These are phyloP conservation scores for Cyphomyrus plagiostoma DNA, from an alignment of 2,113 vertebrate species.

Conservation along the genomic window DNA sequence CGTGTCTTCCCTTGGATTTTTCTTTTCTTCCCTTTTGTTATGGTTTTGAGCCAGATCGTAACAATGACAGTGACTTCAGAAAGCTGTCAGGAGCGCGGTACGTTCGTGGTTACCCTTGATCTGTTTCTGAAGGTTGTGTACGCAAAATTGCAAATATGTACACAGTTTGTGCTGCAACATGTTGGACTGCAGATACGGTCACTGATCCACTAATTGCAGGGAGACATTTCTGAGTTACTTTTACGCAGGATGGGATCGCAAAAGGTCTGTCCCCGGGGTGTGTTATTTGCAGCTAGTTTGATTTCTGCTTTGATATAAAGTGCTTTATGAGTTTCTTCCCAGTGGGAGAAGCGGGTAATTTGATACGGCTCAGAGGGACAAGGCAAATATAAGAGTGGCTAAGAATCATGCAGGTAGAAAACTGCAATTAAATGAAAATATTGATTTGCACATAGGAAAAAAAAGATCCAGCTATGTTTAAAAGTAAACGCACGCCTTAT, in stretches of 20 bases:
- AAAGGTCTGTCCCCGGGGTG: not conserved
- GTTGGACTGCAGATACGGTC: not conserved
- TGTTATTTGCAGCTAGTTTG: conserved; percentile 5
- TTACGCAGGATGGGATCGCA: not conserved
- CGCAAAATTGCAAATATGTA: not conserved
- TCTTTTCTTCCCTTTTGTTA: too few species aligned
- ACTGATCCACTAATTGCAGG: not conserved
- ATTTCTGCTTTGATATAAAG: conserved; percentile 12
- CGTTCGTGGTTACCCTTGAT: not conserved
- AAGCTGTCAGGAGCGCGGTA: not conserved
- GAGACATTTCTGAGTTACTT: not conserved
- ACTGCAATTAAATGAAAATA: conserved; percentile 6
- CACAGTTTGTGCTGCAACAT: not conserved
- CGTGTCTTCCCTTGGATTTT: too few species aligned
- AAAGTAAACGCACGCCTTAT: not conserved
- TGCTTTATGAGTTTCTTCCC: conserved; percentile 1
- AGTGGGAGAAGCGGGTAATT: conserved; percentile 18
- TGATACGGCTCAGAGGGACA: not conserved
- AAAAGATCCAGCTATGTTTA: not conserved
- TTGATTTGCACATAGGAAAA: not conserved
- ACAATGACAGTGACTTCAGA: not conserved
- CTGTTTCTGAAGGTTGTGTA: not conserved
- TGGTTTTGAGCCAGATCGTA: too few species aligned
- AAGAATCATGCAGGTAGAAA: not conserved
- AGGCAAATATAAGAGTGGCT: not conserved